Evolutionary conservation across 2,113 vertebrate species (phyloP).

Genomic region (Rhegmatorhina hoffmannsi): DNA sequence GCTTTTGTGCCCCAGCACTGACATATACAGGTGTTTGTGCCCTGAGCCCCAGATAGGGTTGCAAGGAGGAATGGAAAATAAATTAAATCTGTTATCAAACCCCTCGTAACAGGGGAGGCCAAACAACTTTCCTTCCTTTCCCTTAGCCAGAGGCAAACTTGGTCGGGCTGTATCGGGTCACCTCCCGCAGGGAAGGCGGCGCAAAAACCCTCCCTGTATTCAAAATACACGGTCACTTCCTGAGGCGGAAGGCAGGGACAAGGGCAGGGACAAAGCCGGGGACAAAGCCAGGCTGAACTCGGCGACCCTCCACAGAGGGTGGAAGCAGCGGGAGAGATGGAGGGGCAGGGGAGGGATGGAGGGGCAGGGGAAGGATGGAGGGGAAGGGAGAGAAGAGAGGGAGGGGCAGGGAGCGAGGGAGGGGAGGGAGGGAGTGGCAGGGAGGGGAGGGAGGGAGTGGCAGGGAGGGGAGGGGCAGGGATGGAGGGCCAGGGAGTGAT

Average conservation of each 20-base stretch:
- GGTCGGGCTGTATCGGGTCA: rapidly evolving
- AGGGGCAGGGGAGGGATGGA: background rate
- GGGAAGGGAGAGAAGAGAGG: too few relatives aligned
- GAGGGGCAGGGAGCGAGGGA: too few relatives aligned
- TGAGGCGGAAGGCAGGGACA: too few relatives aligned
- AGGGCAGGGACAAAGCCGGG: too few relatives aligned
- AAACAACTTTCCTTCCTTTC: background rate
- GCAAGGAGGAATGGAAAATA: rapidly evolving
- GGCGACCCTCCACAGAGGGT: rapidly evolving
- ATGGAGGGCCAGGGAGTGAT: background rate
- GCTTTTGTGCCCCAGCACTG: background rate
- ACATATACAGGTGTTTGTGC: rapidly evolving
- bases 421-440: too few relatives aligned
- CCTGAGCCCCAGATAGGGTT: background rate
- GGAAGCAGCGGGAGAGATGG: background rate
- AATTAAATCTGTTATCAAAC: background rate
- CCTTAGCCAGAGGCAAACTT: background rate
- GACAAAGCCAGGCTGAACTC: background rate
- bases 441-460: too few relatives aligned
- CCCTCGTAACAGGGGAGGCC: rapidly evolving
- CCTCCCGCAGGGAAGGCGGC: rapidly evolving
- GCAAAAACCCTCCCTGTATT: rapidly evolving
- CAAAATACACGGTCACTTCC: background rate
- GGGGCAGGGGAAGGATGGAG: too few relatives aligned
- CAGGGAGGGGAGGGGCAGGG: background rate